Evolutionary conservation across 2,797 vertebrate genomes (phyloP), one percentile per base, ranked within the genome.

Genomic region (Onychomys arenicola): DNA sequence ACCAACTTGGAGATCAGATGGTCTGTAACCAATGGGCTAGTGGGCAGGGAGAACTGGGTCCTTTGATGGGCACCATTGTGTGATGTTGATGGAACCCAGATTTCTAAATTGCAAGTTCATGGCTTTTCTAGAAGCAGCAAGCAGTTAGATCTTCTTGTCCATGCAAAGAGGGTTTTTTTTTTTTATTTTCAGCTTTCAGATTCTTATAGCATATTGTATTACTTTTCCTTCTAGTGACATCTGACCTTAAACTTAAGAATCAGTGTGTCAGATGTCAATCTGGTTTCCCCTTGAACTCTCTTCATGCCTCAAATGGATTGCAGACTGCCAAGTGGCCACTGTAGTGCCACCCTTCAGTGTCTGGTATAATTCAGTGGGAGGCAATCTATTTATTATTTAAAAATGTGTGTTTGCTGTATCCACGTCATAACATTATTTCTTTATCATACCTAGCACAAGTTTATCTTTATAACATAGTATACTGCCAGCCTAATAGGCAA

Each of bases 171-270:
- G n/a, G n/a, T n/a, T n/a, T n/a, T n/a, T n/a, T n/a, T 80, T 2
- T 52, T 85, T 94, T 77, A 49, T 83, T 65, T 84, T 17, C 49
- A 46, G 93, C 78, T 25, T 96, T 94, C 32, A 84, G 23, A 94
- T 90, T 96, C 63, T 96, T 86, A 55, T 16, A 65, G 77, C 19
- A 95, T 37, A 43, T 34, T 12, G 4, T 73, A 7, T 84, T 96
- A 21, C 71, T 59, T 95, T 89, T 94, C 89, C 89, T 92, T 6
- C 77, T 46, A 57, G 93, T 87, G 95, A 95, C 96, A 73, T 92
- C 46, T 96, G 71, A 91, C 69, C 27, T 86, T 69, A 83, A 91
- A 61, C 69, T 96, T 89, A 89, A 96, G 96, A 96, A 80, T 95
- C 80, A 88, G 61, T 76, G 91, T 96, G 69, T 96, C 37, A 89